Base-by-base conservation (phyloP, 2,888 invertebrate species). In the Penaeus monodon region DNA sequence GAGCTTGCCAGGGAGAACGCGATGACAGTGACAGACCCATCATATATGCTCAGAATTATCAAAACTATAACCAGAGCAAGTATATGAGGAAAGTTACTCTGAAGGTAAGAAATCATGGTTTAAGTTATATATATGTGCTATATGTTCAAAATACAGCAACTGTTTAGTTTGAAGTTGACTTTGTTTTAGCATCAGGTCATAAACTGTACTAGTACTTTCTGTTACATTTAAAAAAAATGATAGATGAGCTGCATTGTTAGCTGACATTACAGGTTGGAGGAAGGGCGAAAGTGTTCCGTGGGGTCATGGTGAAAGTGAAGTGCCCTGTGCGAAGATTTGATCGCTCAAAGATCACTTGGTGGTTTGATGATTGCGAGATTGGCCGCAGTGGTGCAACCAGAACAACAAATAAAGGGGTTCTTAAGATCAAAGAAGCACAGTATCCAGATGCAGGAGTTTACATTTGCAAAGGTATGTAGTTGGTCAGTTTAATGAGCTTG, bases 241-340 rank as follows among this genome's bases (percentile, higher is more conserved):
- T 57, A 17, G 57, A 57, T 57, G 57, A 57, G 57, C 17, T 57
- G 57, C 57, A 57, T 57, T 57, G 14, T 57, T 20, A 17, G 10
- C 17, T 57, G 57, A 20, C 49, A 1, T 94, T 98, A 0, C 97
- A 96, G 92, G 96, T 98, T 0, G 98, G 98, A 0, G 98, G 98
- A 0, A 95, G 95, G 1, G 98, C 98, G 0, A 96, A 96, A 1
- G 95, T 98, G 79, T 98, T 96, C 93, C 95, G 96, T 91, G 98
- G 98, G 17, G 97, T 97, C 0, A 96, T 96, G 91, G 95, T 98
- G 88, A 98, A 98, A 93, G 97, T 98, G 91, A 97, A 97, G 92
- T 98, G 98, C 92, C 98, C 98, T 0, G 97, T 97, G 38, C 97
- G 97, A 92, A 95, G 96, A 90, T 94, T 93, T 90, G 93, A 94